Conservation (phyloP, 2,113 vertebrate species). For the Platysternon megacephalum region DNA sequence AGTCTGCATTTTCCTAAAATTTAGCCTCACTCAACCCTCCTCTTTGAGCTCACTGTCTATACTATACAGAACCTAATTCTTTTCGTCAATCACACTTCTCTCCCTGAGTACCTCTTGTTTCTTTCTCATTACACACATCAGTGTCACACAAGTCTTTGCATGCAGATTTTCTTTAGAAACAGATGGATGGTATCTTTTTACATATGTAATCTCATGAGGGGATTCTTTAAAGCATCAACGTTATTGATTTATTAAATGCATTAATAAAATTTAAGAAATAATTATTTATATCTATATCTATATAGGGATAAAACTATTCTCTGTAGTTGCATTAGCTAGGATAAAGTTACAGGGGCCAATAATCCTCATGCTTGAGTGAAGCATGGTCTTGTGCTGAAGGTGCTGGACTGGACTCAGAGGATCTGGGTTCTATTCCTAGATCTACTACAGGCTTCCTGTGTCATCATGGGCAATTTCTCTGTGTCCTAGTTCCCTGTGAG, state of each 20-base stretch:
- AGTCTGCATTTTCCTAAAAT: background rate
- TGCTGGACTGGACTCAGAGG: background rate
- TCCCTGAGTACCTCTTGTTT: too few relatives aligned
- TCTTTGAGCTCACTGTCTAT: background rate
- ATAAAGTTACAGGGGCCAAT: background rate
- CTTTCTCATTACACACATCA: background rate
- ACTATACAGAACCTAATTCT: too few relatives aligned
- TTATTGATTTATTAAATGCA: background rate
- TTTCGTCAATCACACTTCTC: too few relatives aligned
- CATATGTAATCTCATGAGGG: background rate
- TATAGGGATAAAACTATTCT: background rate
- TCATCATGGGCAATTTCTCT: background rate
- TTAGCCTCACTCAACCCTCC: too few relatives aligned
- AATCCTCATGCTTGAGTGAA: background rate
- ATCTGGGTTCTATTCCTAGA: background rate
- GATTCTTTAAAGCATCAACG: background rate
- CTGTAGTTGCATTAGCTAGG: background rate
- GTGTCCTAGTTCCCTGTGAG: background rate
- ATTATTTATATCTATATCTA: too few relatives aligned
- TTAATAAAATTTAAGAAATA: background rate
- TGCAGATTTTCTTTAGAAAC: background rate
- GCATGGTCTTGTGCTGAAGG: background rate
- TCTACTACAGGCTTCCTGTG: background rate
- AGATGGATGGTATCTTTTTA: background rate
- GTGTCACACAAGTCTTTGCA: background rate